Base-by-base conservation (phyloP, 2,113 vertebrate species). In the Aspidoscelis tigris region DNA sequence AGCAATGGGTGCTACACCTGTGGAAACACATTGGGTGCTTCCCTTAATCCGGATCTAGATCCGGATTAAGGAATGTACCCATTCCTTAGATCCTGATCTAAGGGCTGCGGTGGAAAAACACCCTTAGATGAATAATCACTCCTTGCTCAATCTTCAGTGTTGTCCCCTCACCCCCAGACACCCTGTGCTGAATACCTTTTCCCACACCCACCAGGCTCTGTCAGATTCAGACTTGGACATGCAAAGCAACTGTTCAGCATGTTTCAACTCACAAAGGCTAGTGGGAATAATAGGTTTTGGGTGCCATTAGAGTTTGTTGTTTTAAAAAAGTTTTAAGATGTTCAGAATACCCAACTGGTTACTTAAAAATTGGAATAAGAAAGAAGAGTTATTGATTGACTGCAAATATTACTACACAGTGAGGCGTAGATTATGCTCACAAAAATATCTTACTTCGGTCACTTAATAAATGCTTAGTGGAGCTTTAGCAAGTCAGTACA, bases 181-280 rank as follows among this genome's bases (percentile, higher is more conserved):
- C 53, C 50, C 64, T 75, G 64, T 83, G 16, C 41, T 71, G 20
- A 81, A 76, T 86, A 70, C 55, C 22, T 33, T 77, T 18, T 33
- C 50, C 65, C 74, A 81, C 71, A 70, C 78, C 78, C 72, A 81
- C 21, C 21, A 70, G 20, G 7, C 7, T 69, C 16, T 76, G 64
- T 64, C 64, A 76, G 44, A 86, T 76, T 76, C 39, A 70, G 50
- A 70, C 39, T 58, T 43, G 47, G 50, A 76, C 82, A 70, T n/a
- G 50, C 65, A 77, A 58, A 66, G 21, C 61, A 44, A 77, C 76
- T 12, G 78, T 84, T 11, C 24, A 47, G 61, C 39, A 61, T 78
- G 66, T 41, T 71, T 78, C 50, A 64, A 78, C 41, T 21, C 83
- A 78, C 66, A n/a, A 26, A 75, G 72, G 58, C 61, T 75, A 75